Evolutionary conservation across 2,113 vertebrate species (phyloP).

Genomic region (Anolis sagrei): DNA sequence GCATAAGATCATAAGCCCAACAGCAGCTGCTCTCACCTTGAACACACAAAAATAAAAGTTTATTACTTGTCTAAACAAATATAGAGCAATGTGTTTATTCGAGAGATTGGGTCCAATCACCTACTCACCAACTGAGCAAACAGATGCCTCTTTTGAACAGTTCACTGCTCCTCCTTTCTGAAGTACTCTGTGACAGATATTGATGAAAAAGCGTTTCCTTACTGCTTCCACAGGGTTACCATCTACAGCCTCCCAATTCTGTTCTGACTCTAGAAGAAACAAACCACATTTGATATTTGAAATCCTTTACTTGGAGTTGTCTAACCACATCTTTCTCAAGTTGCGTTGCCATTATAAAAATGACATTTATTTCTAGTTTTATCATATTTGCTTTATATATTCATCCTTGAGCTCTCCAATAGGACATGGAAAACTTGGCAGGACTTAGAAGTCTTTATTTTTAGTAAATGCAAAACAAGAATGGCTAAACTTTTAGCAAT

Average conservation of each 20-base stretch:
- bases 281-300: not conserved
- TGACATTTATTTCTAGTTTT: no score
- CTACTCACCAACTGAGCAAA: slow-evolving; percentile 90
- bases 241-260: slow-evolving; percentile 92
- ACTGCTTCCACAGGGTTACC: slow-evolving; percentile 67
- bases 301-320: not conserved
- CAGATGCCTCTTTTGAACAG: slow-evolving; percentile 83
- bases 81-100: not conserved
- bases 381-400: no score
- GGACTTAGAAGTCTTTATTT: no score
- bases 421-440: no score
- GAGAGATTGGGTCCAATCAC: not conserved
- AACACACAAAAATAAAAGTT: not conserved
- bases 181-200: slow-evolving; percentile 89
- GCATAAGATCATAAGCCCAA: not conserved
- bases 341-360: no score
- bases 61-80: not conserved
- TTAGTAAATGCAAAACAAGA: no score
- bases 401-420: no score
- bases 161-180: slow-evolving; percentile 71
- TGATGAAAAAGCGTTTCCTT: slow-evolving; percentile 84
- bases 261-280: slow-evolving; percentile 76
- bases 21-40: not conserved
- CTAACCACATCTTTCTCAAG: no score
- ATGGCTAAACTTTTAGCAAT: no score